Conservation (phyloP, 2,113 vertebrate species). For the Meleagris gallopavo region DNA sequence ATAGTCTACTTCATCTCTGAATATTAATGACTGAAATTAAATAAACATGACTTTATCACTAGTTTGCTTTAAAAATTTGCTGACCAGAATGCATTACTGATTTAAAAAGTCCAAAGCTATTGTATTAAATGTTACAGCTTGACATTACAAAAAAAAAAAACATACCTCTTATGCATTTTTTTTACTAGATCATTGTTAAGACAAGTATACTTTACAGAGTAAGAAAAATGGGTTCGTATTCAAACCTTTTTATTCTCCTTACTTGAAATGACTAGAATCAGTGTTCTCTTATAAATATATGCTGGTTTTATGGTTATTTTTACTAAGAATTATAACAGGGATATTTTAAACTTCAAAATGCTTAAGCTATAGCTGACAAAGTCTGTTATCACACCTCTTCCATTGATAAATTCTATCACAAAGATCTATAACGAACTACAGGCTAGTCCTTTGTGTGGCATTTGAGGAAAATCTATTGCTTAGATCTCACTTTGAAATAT, state of each 20-base stretch:
- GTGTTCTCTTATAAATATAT: background rate
- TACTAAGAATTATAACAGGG: no score
- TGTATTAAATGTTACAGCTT: background rate
- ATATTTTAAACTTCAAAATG: background rate
- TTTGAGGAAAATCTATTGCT: background rate
- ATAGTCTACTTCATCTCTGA: background rate
- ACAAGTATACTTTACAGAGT: background rate
- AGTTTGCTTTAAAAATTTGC: background rate
- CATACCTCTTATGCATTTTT: background rate
- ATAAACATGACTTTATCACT: background rate
- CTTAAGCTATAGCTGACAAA: background rate
- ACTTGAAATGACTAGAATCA: background rate
- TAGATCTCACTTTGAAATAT: background rate
- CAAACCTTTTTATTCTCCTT: background rate
- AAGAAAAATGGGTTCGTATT: background rate
- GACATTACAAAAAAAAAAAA: background rate
- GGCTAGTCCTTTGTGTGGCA: background rate
- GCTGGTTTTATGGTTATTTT: background rate
- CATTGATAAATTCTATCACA: background rate
- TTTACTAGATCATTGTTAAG: background rate
- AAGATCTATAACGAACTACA: background rate
- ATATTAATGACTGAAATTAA: background rate
- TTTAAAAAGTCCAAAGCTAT: background rate
- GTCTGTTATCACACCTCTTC: background rate
- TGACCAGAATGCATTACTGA: background rate